These are phyloP conservation scores for Danionella dracula DNA, from an alignment of 2,797 vertebrate genomes.

Conservation along the genomic window DNA sequence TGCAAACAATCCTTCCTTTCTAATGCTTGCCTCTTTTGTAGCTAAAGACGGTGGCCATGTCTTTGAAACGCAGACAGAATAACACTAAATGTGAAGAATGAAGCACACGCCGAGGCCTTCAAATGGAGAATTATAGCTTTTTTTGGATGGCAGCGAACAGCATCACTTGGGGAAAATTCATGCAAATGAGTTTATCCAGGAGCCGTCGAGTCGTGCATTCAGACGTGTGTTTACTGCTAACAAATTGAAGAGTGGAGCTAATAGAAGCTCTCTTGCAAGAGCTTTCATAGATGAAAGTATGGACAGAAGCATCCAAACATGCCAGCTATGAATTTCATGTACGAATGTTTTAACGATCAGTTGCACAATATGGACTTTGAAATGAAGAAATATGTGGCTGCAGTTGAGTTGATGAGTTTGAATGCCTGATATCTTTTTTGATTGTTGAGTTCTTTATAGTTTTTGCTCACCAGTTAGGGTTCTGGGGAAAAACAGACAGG, in stretches of 20 bases:
- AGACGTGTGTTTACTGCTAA: slow-evolving; percentile 68
- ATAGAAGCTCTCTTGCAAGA: slow-evolving; percentile 52
- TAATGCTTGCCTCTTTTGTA: slow-evolving; percentile 52
- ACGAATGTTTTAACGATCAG: too few species aligned
- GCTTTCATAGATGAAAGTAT: not conserved
- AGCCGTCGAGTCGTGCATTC: slow-evolving; percentile 60
- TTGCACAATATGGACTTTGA: too few species aligned
- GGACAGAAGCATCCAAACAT: slow-evolving; percentile 18
- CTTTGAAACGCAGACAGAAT: slow-evolving; percentile 1
- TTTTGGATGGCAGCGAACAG: slow-evolving; percentile 37
- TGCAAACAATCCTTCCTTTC: slow-evolving; percentile 47
- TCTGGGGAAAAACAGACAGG: too few species aligned
- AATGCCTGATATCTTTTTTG: too few species aligned
- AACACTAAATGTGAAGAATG: slow-evolving; percentile 28
- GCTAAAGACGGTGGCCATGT: slow-evolving; percentile 28
- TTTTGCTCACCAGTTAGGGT: too few species aligned
- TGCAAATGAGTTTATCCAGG: slow-evolving; percentile 60
- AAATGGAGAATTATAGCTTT: not conserved
- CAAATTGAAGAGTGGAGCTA: slow-evolving; percentile 61
- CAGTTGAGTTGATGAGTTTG: too few species aligned
- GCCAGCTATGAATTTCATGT: too few species aligned
- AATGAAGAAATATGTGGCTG: too few species aligned
- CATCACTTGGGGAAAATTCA: slow-evolving; percentile 54
- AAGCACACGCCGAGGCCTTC: not conserved
- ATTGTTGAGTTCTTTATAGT: too few species aligned